A percentile compares a stretch with the other conserved stretches of the same genome.
Evolutionary conservation across 2,888 invertebrate genomes (phyloP).

Genomic region (Rhimphoctona megacephalus): DNA sequence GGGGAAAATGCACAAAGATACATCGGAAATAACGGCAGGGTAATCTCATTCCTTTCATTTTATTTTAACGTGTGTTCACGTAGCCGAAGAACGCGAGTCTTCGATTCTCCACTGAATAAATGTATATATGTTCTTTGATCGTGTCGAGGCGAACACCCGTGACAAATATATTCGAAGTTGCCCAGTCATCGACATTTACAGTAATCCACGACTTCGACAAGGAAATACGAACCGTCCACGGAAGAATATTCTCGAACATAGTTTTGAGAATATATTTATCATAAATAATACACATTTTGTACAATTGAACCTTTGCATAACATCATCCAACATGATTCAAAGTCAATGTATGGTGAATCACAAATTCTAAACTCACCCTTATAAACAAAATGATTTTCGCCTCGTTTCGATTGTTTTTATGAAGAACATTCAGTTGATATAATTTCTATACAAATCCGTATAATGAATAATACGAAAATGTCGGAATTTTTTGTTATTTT

Average conservation of each 20-base stretch:
- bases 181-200: slow-evolving; percentile 76
- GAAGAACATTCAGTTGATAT: too few species aligned
- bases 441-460: too few species aligned
- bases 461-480: too few species aligned
- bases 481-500: too few species aligned
- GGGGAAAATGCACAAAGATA: slow-evolving; percentile 40
- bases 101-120: slow-evolving; percentile 34
- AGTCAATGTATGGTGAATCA: not conserved
- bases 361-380: not conserved
- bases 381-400: not conserved
- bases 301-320: slow-evolving; percentile 31
- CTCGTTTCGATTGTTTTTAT: not conserved
- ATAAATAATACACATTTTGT: slow-evolving; percentile 22
- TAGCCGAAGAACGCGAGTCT: slow-evolving; percentile 49
- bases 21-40: slow-evolving; percentile 59
- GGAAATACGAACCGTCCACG: slow-evolving; percentile 52
- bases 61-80: slow-evolving; percentile 19
- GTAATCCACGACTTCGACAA: slow-evolving; percentile 68
- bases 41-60: slow-evolving; percentile 48
- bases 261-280: slow-evolving; percentile 39
- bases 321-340: not conserved
- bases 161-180: slow-evolving; percentile 66
- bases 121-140: slow-evolving; percentile 33
- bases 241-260: slow-evolving; percentile 38
- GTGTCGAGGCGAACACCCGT: slow-evolving; percentile 65